Conservation (phyloP, 1,140 invertebrate genomes). For the Heliconius hewitsoni region DNA sequence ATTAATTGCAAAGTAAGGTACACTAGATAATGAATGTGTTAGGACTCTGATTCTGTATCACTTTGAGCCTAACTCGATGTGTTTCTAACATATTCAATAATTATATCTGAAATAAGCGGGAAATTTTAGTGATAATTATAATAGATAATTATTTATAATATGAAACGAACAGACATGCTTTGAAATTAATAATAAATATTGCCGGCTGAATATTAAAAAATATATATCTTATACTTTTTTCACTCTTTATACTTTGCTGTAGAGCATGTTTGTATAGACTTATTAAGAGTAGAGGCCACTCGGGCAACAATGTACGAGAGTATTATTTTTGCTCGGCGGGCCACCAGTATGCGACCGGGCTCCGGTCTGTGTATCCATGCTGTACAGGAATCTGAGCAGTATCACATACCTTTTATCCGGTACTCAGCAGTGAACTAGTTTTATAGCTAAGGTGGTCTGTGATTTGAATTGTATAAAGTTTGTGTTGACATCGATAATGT, state of each 20-base stretch:
- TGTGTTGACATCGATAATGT: too few species aligned
- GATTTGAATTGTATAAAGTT: too few species aligned
- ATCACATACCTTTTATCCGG: background rate
- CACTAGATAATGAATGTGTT: background rate
- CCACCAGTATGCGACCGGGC: too few species aligned
- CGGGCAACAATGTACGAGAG: too few species aligned
- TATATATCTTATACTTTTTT: background rate
- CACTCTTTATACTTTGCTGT: background rate
- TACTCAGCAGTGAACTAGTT: background rate
- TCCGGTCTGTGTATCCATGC: too few species aligned
- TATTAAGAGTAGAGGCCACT: too few species aligned
- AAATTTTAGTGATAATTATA: background rate
- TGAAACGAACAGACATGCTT: too few species aligned
- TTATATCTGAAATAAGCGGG: background rate
- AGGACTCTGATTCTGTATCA: background rate
- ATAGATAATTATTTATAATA: too few species aligned
- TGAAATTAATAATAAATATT: background rate
- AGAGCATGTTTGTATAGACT: too few species aligned
- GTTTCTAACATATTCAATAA: background rate
- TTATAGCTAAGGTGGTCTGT: background rate
- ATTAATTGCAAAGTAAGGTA: constrained; percentile 1
- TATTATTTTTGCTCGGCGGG: too few species aligned
- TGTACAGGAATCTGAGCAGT: background rate
- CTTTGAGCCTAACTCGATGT: background rate
- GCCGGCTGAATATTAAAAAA: background rate